Percentiles rank a stretch among this genome's conserved stretches.
phyloP scores from a whole-genome alignment of 2,888 invertebrate species.

The Tenthredo scrophulariae region DNA sequence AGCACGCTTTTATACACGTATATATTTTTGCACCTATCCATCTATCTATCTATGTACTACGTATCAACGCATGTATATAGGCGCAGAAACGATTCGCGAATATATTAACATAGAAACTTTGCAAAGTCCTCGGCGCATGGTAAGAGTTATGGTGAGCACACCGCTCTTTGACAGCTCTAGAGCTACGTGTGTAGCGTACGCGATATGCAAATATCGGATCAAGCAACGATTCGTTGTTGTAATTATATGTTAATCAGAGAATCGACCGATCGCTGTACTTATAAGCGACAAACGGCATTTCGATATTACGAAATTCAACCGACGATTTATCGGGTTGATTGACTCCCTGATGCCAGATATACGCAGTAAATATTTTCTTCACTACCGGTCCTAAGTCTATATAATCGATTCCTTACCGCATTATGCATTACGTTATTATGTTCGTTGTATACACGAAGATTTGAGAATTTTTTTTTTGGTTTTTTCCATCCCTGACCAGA shows the following conservation, averaged over 20 bases:
- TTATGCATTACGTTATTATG: too few species aligned
- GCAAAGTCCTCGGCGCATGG: not conserved
- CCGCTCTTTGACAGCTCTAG: not conserved
- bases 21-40: not conserved
- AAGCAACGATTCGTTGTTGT: not conserved
- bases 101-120: conserved; percentile 3
- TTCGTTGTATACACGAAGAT: too few species aligned
- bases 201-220: not conserved
- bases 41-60: not conserved
- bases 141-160: not conserved
- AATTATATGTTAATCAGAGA: conserved; percentile 10
- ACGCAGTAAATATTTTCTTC: not conserved
- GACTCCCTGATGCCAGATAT: not conserved
- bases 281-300: not conserved
- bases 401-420: too few species aligned
- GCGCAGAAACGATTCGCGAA: not conserved
- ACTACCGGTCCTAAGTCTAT: too few species aligned
- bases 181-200: not conserved
- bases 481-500: too few species aligned
- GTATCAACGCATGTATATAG: not conserved
- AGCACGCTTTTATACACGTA: not conserved
- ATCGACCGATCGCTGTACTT: not conserved
- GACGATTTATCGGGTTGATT: not conserved
- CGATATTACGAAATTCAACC: not conserved
- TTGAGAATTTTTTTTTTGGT: too few species aligned